These are phyloP conservation scores for Desoria tigrina DNA, from an alignment of 2,888 invertebrate genomes.

Conservation along the genomic window DNA sequence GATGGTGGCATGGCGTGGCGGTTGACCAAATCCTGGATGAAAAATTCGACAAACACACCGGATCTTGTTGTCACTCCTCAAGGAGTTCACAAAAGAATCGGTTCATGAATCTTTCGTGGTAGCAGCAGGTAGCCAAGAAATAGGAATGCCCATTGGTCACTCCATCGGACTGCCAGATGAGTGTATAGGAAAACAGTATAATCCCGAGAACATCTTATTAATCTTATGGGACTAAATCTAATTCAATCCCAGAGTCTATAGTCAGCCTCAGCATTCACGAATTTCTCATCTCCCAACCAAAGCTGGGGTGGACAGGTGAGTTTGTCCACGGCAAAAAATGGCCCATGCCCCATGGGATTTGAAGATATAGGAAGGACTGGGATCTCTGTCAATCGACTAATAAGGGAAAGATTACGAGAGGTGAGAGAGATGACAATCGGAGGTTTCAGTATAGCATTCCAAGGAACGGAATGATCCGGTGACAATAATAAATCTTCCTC, in stretches of 20 bases:
- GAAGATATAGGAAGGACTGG: too few species aligned
- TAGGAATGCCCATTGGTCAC: neutral
- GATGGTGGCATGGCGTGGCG: slow-evolving; percentile 2
- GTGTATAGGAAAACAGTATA: too few species aligned
- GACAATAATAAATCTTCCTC: slow-evolving; percentile 7
- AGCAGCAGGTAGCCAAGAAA: slow-evolving; percentile 12
- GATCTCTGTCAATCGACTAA: neutral
- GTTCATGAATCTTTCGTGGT: slow-evolving; percentile 17
- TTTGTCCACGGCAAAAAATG: too few species aligned
- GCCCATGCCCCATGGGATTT: too few species aligned
- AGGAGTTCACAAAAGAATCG: slow-evolving; percentile 18
- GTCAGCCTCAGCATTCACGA: too few species aligned
- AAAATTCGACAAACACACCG: slow-evolving; percentile 41
- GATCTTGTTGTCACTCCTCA: slow-evolving; percentile 27
- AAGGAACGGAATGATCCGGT: neutral
- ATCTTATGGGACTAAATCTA: too few species aligned
- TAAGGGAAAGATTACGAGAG: neutral
- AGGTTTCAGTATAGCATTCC: too few species aligned
- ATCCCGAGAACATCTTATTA: too few species aligned
- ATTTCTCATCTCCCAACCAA: too few species aligned
- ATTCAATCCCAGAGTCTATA: too few species aligned
- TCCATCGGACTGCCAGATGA: neutral
- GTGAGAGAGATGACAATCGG: neutral
- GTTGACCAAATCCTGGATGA: slow-evolving; percentile 40
- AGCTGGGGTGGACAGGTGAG: too few species aligned